These are phyloP conservation scores for Conops quadrifasciatus DNA, from an alignment of 2,888 invertebrate species.

Conservation along the genomic window DNA sequence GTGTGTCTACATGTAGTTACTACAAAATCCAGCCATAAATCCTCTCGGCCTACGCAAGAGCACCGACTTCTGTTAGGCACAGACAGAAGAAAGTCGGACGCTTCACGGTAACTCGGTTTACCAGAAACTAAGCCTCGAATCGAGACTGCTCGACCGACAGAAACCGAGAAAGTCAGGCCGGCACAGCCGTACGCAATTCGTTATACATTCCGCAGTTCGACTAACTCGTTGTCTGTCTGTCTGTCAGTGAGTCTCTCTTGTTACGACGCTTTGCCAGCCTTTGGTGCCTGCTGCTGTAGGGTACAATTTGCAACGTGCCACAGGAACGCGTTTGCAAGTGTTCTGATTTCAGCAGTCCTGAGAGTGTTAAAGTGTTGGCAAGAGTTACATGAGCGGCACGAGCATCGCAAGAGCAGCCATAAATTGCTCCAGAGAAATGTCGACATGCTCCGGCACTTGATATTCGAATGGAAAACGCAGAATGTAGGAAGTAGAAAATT, in stretches of 20 bases:
- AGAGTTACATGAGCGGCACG: neutral
- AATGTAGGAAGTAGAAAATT: neutral
- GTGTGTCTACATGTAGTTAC: slow-evolving; percentile 5
- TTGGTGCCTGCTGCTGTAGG: neutral
- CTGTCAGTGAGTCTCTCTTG: too few species aligned
- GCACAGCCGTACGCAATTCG: too few species aligned
- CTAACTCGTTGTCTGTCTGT: too few species aligned
- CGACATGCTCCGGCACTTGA: neutral
- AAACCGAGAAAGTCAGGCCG: too few species aligned
- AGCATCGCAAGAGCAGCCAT: slow-evolving; percentile 5
- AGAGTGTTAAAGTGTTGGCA: slow-evolving; percentile 6
- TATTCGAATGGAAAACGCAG: neutral
- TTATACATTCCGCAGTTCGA: too few species aligned
- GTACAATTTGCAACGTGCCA: neutral
- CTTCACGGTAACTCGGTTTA: too few species aligned
- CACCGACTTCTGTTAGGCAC: too few species aligned
- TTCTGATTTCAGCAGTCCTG: slow-evolving; percentile 6
- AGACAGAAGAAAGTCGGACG: too few species aligned
- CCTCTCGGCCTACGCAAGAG: neutral
- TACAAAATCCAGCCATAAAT: slow-evolving; percentile 27
- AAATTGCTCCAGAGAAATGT: neutral
- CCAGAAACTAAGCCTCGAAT: slow-evolving; percentile 12
- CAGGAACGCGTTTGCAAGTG: neutral
- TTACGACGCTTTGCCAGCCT: neutral
- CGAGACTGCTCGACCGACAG: neutral